Conservation (phyloP, 2,113 vertebrate genomes). For the Mohoua ochrocephala region DNA sequence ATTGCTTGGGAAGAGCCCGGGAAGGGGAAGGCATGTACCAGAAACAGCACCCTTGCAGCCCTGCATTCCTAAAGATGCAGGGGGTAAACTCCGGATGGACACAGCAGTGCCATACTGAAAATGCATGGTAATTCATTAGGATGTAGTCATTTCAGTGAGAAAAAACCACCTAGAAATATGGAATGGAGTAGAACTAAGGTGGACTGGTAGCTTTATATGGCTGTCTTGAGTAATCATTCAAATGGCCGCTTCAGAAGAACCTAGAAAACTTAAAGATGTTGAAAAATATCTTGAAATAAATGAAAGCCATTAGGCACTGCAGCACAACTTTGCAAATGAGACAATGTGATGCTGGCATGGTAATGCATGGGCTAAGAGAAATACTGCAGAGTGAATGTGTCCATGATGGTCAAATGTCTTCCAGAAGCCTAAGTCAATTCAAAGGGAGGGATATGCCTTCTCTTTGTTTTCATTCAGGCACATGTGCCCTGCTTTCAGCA, state of each 20-base stretch:
- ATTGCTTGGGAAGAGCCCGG: not conserved
- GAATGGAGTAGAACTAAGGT: not conserved
- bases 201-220: not conserved
- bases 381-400: not conserved
- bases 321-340: not conserved
- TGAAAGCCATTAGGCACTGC: not conserved
- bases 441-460: rapidly evolving
- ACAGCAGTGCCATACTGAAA: not conserved
- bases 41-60: not conserved
- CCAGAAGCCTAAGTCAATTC: not conserved
- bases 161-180: not conserved
- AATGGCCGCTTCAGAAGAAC: not conserved
- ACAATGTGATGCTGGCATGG: not conserved
- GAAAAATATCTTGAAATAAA: not conserved
- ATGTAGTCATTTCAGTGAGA: not conserved
- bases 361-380: not conserved
- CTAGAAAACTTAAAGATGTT: not conserved
- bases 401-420: not conserved
- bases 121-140: not conserved
- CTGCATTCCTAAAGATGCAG: not conserved
- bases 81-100: not conserved
- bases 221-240: not conserved
- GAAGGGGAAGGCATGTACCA: not conserved
- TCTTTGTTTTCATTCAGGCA: not conserved
- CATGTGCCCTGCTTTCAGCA: not conserved